Evolutionary conservation across 2,888 invertebrate genomes (phyloP), one percentile per base, ranked within the genome.

Genomic region (Gisinianus flammeolus): DNA sequence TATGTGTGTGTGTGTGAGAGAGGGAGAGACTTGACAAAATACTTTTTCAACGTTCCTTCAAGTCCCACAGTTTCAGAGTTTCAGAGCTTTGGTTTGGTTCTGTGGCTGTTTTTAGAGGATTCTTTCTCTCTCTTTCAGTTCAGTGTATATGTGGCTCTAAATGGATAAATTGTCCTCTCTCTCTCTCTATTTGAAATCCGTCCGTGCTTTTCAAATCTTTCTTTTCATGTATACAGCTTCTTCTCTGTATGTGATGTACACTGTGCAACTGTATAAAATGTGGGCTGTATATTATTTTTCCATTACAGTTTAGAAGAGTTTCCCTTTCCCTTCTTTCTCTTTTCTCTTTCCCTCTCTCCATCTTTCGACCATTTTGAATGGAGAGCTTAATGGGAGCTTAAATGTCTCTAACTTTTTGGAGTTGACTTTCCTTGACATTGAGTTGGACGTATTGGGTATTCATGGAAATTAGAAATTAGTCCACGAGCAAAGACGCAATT

Each of bases 1-100:
- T n/a, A n/a, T n/a, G n/a, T n/a, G n/a, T n/a, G n/a, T n/a, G n/a
- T n/a, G n/a, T n/a, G n/a, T n/a, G n/a, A n/a, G n/a, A n/a, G n/a
- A n/a, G n/a, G n/a, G 54, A n/a, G 54, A 54, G 54, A n/a, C 70
- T 70, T 70, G 70, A 70, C 70, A 70, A 70, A 68, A 70, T 70
- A 70, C 22, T 70, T 70, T 70, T 70, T 70, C 70, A 70, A 70
- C 26, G 54, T 30, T 24, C 64, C 64, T 16, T n/a, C 62, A 22
- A 8, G 10, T 24, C 64, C 54, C 16, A 54, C 54, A 16, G n/a
- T 54, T 16, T n/a, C 54, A 54, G 19, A 54, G 19, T n/a, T n/a
- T n/a, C 54, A 54, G 19, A 54, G n/a, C n/a, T n/a, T n/a, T n/a
- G n/a, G n/a, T n/a, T n/a, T n/a, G n/a, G n/a, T n/a, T n/a, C n/a